Evolutionary conservation across 2,888 invertebrate genomes (phyloP).

Genomic region (Drosophila heteroneura): DNA sequence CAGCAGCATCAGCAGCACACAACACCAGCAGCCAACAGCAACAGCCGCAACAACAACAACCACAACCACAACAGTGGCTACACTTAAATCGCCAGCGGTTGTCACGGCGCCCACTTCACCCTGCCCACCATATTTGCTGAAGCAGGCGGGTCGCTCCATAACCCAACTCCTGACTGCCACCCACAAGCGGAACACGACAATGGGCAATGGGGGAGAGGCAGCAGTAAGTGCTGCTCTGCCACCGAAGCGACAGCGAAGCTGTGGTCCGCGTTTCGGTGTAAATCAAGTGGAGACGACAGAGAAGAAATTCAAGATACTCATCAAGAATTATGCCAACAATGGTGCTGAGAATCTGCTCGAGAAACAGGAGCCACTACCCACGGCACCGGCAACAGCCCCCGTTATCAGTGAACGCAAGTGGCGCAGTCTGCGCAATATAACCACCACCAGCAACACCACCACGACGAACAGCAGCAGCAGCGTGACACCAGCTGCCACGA

Average conservation of each 20-base stretch:
- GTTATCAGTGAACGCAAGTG: slow-evolving; percentile 62
- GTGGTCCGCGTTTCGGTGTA: slow-evolving; percentile 74
- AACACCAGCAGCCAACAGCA: slow-evolving; percentile 18
- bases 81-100: slow-evolving; percentile 34
- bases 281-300: slow-evolving; percentile 47
- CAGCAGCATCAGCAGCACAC: slow-evolving; percentile 64
- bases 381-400: slow-evolving; percentile 51
- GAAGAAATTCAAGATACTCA: slow-evolving; percentile 72
- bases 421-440: slow-evolving; percentile 66
- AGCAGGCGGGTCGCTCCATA: slow-evolving; percentile 73
- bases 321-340: slow-evolving; percentile 64
- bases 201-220: slow-evolving; percentile 27
- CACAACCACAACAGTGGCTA: background rate
- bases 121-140: slow-evolving; percentile 67
- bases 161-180: slow-evolving; percentile 64
- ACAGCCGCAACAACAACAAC: background rate
- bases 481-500: background rate
- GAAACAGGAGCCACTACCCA: slow-evolving; percentile 38
- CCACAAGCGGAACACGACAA: slow-evolving; percentile 53
- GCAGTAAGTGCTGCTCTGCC: slow-evolving; percentile 36
- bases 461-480: background rate
- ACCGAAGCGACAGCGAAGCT: slow-evolving; percentile 80
- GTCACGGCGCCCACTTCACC: slow-evolving; percentile 32
- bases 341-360: slow-evolving; percentile 43
- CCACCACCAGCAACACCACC: slow-evolving; percentile 25